phyloP scores from a whole-genome alignment of 2,113 vertebrate species.

The Brienomyrus longianalis region DNA sequence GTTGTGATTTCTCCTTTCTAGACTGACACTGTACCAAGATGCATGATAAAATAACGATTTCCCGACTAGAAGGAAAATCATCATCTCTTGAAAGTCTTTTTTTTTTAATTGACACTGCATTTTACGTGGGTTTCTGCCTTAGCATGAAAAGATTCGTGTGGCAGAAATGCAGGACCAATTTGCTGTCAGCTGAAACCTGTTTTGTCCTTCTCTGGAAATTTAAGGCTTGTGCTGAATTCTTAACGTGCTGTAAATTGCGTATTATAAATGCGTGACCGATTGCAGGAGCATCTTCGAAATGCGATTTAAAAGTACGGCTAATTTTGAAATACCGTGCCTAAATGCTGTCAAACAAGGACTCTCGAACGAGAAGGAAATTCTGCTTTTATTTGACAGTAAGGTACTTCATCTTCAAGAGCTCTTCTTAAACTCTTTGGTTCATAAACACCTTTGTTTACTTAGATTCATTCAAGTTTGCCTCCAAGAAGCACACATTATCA shows the following conservation, averaged over 20 bases:
- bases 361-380: neutral
- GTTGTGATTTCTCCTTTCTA: slow-evolving; percentile 47
- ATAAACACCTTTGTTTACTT: slow-evolving; percentile 4
- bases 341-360: neutral
- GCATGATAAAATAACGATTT: slow-evolving; percentile 11
- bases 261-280: slow-evolving; percentile 3
- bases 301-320: slow-evolving; percentile 2
- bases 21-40: slow-evolving; percentile 26
- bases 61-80: slow-evolving; percentile 41
- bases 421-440: neutral
- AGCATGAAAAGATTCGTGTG: slow-evolving; percentile 37
- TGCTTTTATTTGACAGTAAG: neutral
- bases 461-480: neutral
- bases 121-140: slow-evolving; percentile 44
- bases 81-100: slow-evolving; percentile 51
- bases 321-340: neutral
- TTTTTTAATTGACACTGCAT: slow-evolving; percentile 53
- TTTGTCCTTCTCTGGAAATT: slow-evolving; percentile 11
- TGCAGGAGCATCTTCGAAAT: neutral
- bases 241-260: slow-evolving; percentile 7
- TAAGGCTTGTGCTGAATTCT: neutral
- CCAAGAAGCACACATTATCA: neutral
- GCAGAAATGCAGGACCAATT: slow-evolving; percentile 44
- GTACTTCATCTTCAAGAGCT: neutral
- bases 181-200: slow-evolving; percentile 36